Base-by-base conservation (phyloP, 2,888 invertebrate species). In the Lamellibrachia columna region DNA sequence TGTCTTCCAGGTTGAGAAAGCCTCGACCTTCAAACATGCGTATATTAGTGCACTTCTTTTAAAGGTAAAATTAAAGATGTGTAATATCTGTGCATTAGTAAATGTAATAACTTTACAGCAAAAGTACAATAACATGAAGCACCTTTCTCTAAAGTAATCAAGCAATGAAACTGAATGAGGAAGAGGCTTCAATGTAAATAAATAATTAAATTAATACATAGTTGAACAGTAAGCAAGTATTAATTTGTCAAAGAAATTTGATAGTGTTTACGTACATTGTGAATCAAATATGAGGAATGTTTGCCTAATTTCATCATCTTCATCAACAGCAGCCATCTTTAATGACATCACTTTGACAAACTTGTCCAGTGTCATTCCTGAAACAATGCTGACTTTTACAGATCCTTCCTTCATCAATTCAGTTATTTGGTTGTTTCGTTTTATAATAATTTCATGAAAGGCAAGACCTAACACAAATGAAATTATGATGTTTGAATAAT, bases 271-370 rank as follows among this genome's bases (percentile, higher is more conserved):
- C 75, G 22, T 75, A 75, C 75, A 75, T 22, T 75, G 95, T 53
- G 94, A 94, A 93, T 96, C 96, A 94, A 96, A 95, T 6, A 95
- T 95, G 94, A 96, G 94, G 93, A 96, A 96, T 22, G 95, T 95
- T 92, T 95, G 95, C 92, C 96, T 93, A 1, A 96, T 96, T 90
- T 95, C 95, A 28, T 96, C 96, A 94, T 96, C 95, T 92, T 95
- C 94, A 93, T 96, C 96, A 53, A 93, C 93, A 91, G 93, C 94
- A 3, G 93, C 93, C 93, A 95, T 92, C 93, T 95, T 96, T 52
- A 94, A 94, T 40, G 93, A 93, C 95, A 96, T 95, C 40, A 95
- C 94, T 6, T 93, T 93, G 9, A 95, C 55, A 93, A 96, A 96
- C 91, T 94, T 92, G 52, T 94, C 94, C 55, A 95, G 92, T 6